Evolutionary conservation across 1,140 invertebrate species (phyloP).

Genomic region (Cyphomyrmex costatus): DNA sequence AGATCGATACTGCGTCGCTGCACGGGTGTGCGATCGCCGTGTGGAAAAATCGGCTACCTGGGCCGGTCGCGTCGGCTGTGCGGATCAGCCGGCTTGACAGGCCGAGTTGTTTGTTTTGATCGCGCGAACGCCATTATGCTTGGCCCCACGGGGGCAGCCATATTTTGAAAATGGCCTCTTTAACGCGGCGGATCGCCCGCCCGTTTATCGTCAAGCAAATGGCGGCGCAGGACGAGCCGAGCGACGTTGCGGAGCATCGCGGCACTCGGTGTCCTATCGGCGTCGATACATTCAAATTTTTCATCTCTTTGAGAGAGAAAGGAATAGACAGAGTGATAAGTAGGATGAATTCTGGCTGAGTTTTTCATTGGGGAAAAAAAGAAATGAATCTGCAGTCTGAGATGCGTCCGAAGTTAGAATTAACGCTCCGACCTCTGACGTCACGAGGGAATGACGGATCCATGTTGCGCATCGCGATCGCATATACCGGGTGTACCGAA

Average conservation of each 20-base stretch:
- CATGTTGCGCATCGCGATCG: constrained; percentile 6
- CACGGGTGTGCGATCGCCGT: constrained; percentile 26
- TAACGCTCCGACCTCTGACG: constrained; percentile 56
- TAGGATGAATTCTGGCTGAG: background rate
- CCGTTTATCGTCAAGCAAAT: constrained; percentile 56
- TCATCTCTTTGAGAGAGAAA: background rate
- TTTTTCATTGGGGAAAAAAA: background rate
- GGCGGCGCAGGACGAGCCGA: constrained; percentile 56
- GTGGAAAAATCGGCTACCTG: background rate
- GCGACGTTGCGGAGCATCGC: constrained; percentile 14
- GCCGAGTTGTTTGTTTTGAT: constrained; percentile 88
- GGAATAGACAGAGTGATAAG: background rate
- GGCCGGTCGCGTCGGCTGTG: background rate
- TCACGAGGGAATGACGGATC: constrained; percentile 27
- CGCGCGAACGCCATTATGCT: constrained; percentile 86
- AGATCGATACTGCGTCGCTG: constrained; percentile 77
- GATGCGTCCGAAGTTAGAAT: background rate
- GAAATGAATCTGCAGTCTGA: background rate
- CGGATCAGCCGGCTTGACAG: constrained; percentile 80
- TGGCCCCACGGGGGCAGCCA: constrained; percentile 89
- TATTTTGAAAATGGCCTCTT: constrained; percentile 91
- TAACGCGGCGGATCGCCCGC: constrained; percentile 66
- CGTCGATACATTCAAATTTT: background rate
- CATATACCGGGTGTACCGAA: background rate
- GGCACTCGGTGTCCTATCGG: too few relatives aligned